phyloP scores from a whole-genome alignment of 2,113 vertebrate genomes.

The Paralichthys olivaceus region DNA sequence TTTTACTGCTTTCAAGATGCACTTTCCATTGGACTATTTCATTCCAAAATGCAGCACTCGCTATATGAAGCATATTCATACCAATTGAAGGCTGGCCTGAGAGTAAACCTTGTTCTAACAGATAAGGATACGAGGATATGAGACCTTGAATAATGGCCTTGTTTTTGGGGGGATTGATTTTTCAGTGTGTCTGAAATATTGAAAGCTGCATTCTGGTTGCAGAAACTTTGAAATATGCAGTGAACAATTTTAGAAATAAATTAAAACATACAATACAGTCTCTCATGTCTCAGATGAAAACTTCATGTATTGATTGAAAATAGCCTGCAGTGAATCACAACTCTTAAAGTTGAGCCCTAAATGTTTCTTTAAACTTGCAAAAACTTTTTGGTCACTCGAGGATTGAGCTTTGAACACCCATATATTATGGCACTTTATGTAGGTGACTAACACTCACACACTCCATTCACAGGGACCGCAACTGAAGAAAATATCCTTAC shows the following conservation, averaged over 20 bases:
- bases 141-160: slow-evolving; percentile 9
- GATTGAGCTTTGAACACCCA: not conserved
- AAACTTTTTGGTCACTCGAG: not conserved
- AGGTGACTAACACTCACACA: no score
- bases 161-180: not conserved
- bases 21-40: slow-evolving; percentile 18
- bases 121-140: not conserved
- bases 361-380: not conserved
- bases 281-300: not conserved
- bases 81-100: slow-evolving; percentile 7
- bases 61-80: slow-evolving; percentile 2
- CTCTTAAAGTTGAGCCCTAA: not conserved
- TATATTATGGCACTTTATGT: not conserved
- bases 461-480: no score
- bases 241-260: not conserved
- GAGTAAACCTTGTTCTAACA: slow-evolving; percentile 7
- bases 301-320: not conserved
- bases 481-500: no score
- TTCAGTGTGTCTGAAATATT: slow-evolving; percentile 12
- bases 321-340: not conserved
- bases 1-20: slow-evolving; percentile 36
- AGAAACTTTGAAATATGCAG: not conserved
- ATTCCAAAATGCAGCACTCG: slow-evolving; percentile 41
- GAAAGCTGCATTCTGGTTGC: not conserved
- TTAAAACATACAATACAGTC: not conserved